These are phyloP conservation scores for Chironomus riparius DNA, from an alignment of 2,888 invertebrate species.

Conservation along the genomic window DNA sequence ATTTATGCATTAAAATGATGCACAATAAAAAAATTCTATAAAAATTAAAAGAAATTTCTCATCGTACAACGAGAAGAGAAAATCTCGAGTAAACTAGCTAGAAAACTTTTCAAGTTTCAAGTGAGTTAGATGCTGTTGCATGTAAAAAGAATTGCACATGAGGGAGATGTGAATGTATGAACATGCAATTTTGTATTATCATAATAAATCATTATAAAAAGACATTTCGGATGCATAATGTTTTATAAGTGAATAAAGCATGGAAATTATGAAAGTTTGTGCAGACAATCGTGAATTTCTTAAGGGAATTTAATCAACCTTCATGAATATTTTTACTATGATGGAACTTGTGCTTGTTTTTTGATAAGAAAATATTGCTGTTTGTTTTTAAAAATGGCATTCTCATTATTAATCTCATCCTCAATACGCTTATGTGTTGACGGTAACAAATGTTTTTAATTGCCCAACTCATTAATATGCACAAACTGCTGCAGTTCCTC, in stretches of 20 bases:
- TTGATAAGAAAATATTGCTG: not conserved
- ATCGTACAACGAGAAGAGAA: not conserved
- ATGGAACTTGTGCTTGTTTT: not conserved
- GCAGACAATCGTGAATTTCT: not conserved
- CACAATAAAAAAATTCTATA: not conserved
- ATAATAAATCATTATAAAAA: not conserved
- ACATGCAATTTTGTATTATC: not conserved
- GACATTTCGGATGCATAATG: not conserved
- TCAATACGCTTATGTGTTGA: not conserved
- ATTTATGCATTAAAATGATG: not conserved
- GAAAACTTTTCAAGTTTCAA: not conserved
- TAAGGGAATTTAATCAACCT: not conserved
- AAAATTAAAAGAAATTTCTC: not conserved
- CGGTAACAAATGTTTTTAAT: not conserved
- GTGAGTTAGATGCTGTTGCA: not conserved
- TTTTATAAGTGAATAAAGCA: not conserved
- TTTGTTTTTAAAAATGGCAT: not conserved
- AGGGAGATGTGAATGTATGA: not conserved
- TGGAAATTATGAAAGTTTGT: not conserved
- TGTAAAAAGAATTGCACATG: not conserved
- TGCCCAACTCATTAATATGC: not conserved
- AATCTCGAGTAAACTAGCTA: not conserved
- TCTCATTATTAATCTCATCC: not conserved
- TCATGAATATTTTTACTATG: not conserved
- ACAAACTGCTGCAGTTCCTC: not conserved